These are phyloP conservation scores for Heterochromis multidens DNA, from an alignment of 2,113 vertebrate species.

Conservation along the genomic window DNA sequence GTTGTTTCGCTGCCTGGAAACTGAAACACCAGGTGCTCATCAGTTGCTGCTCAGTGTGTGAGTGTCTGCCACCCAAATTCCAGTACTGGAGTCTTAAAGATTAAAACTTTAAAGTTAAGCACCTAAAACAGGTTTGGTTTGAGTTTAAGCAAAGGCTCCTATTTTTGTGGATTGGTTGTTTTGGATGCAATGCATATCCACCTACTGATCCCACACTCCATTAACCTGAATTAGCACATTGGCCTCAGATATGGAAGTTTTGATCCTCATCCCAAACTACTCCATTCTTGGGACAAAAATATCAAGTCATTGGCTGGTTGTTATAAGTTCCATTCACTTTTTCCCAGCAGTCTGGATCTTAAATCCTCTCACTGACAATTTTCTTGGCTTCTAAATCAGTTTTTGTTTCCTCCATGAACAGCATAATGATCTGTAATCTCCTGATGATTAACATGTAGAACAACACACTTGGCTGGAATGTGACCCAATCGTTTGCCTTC, in stretches of 20 bases:
- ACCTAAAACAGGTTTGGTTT: background rate
- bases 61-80: background rate
- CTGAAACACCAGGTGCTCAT: background rate
- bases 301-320: background rate
- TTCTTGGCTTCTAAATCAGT: background rate
- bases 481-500: background rate
- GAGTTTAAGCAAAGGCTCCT: background rate
- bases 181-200: background rate
- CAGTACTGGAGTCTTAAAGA: background rate
- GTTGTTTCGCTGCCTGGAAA: background rate
- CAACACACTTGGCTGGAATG: background rate
- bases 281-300: background rate
- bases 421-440: background rate
- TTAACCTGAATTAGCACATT: background rate
- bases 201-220: background rate
- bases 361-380: background rate
- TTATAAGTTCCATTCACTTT: background rate
- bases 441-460: conserved; percentile 35
- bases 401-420: background rate
- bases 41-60: background rate
- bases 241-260: background rate
- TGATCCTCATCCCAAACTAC: background rate
- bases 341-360: background rate
- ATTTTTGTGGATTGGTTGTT: background rate
- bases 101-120: background rate